Percentiles rank a stretch among this genome's conserved stretches.
Conservation (phyloP, 1,140 invertebrate genomes). For the Drosophila arizonae region DNA sequence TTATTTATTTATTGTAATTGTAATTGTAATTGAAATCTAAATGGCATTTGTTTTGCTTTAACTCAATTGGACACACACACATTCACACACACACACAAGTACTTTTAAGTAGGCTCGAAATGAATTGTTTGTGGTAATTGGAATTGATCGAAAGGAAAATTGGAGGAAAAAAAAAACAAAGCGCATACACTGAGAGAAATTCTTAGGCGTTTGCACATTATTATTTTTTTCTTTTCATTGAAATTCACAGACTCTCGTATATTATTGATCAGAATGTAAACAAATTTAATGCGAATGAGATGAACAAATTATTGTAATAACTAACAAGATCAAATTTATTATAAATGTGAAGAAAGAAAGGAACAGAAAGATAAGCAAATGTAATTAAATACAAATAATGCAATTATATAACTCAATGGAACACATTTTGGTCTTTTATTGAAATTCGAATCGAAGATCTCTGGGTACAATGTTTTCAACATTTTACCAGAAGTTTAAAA, state of each 20-base stretch:
- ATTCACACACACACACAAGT: slow-evolving; percentile 9
- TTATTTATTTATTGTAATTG: slow-evolving; percentile 31
- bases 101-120: slow-evolving; percentile 38
- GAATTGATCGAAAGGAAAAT: neutral
- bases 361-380: slow-evolving; percentile 21
- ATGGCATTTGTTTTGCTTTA: slow-evolving; percentile 34
- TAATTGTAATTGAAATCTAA: slow-evolving; percentile 27
- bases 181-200: slow-evolving; percentile 20
- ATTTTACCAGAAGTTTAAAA: too few species aligned
- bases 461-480: too few species aligned
- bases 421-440: neutral
- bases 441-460: too few species aligned
- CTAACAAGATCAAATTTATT: slow-evolving; percentile 63
- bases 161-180: neutral
- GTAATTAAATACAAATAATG: slow-evolving; percentile 46
- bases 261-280: slow-evolving; percentile 11
- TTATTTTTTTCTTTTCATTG: slow-evolving; percentile 32
- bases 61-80: slow-evolving; percentile 35
- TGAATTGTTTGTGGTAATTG: slow-evolving; percentile 19
- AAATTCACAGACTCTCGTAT: slow-evolving; percentile 43
- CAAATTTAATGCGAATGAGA: slow-evolving; percentile 26
- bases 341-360: slow-evolving; percentile 44
- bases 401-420: slow-evolving; percentile 33
- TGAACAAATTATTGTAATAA: slow-evolving; percentile 58
- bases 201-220: neutral